Percentiles rank a stretch among this genome's conserved stretches.
phyloP scores from a whole-genome alignment of 1,140 invertebrate genomes.

The Aphaenogaster ashmeadi region DNA sequence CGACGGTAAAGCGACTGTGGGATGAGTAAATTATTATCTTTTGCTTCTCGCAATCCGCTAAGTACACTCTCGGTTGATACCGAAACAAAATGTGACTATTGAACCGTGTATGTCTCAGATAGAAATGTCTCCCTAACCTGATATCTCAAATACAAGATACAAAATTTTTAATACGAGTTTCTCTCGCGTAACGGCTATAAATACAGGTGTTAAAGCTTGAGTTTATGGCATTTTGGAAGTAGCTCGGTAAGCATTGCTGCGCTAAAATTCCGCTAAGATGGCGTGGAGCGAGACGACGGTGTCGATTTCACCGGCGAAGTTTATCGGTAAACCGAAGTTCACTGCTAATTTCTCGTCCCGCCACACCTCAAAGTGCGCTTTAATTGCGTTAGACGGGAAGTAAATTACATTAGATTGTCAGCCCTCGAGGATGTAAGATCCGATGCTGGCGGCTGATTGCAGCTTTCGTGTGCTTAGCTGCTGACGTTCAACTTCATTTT shows the following conservation, averaged over 20 bases:
- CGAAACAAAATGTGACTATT: not conserved
- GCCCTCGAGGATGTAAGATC: constrained; percentile 71
- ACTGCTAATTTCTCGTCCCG: constrained; percentile 77
- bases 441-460: constrained; percentile 58
- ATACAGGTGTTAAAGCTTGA: not conserved
- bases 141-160: too few species aligned
- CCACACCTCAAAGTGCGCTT: constrained; percentile 76
- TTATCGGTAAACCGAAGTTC: constrained; percentile 74
- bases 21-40: not conserved
- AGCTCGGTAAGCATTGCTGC: constrained; percentile 15
- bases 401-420: constrained; percentile 78
- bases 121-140: too few species aligned
- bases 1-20: not conserved
- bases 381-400: constrained; percentile 78
- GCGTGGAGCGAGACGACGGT: constrained; percentile 54
- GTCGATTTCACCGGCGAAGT: constrained; percentile 74
- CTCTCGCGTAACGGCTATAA: not conserved
- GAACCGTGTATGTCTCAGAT: not conserved
- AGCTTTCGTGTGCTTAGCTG: constrained; percentile 51
- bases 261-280: constrained; percentile 70
- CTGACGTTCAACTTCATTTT: constrained; percentile 63
- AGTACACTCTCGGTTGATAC: not conserved
- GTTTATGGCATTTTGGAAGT: constrained; percentile 23
- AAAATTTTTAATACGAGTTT: not conserved
- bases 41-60: not conserved